Evolutionary conservation across 1,140 invertebrate genomes (phyloP).

Genomic region (Drosophila bipectinata): DNA sequence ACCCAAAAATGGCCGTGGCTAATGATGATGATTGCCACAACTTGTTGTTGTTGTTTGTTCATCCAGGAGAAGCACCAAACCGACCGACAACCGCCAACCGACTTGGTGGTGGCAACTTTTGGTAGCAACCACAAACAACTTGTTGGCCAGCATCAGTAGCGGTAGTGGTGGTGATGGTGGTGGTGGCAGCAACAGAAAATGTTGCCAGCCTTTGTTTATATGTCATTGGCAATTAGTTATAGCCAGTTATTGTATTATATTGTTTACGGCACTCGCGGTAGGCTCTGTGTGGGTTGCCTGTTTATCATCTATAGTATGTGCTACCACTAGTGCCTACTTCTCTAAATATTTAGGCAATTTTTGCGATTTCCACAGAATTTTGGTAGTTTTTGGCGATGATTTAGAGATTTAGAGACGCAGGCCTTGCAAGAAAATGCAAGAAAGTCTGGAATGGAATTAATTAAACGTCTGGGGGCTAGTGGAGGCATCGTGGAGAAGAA

Average conservation of each 20-base stretch:
- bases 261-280: conserved; percentile 19
- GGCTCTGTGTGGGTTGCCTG: conserved; percentile 4
- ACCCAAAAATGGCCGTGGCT: conserved; percentile 80
- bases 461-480: background rate
- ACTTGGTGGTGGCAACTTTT: conserved; percentile 41
- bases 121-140: conserved; percentile 20
- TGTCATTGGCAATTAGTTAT: conserved; percentile 80
- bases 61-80: conserved; percentile 11
- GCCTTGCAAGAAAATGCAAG: background rate
- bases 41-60: background rate
- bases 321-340: background rate
- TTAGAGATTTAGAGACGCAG: background rate
- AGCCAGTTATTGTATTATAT: conserved; percentile 64
- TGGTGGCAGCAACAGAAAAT: conserved; percentile 10
- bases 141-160: conserved; percentile 1
- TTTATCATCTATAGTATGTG: conserved; percentile 11
- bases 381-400: background rate
- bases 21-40: conserved; percentile 76
- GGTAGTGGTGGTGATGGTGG: too few species aligned
- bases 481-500: background rate
- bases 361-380: conserved; percentile 7
- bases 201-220: conserved; percentile 67
- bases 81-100: conserved; percentile 1
- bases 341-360: conserved; percentile 27
- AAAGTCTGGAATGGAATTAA: background rate